Conservation (phyloP, 1,140 invertebrate species). For the Habropoda laboriosa region DNA sequence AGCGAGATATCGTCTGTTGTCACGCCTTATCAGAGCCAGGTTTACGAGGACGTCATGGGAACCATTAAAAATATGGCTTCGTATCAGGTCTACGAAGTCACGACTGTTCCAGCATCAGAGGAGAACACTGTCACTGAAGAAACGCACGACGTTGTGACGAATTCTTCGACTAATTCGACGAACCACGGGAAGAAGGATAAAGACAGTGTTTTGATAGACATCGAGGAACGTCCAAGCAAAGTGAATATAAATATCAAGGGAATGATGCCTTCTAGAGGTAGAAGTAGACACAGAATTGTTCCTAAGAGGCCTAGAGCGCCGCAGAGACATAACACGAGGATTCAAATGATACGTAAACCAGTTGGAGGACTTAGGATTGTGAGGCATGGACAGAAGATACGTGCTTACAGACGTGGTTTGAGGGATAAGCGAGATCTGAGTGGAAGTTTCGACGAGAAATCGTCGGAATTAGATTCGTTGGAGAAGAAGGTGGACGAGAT, state of each 20-base stretch:
- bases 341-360: background rate
- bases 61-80: constrained; percentile 69
- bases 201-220: background rate
- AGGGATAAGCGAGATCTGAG: no score
- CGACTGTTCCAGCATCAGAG: constrained; percentile 6
- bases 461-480: background rate
- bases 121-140: background rate
- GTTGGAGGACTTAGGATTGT: background rate
- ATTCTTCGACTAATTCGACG: background rate
- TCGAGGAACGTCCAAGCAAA: background rate
- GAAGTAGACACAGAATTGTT: background rate
- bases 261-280: constrained; percentile 41
- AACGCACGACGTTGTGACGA: background rate
- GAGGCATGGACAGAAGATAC: constrained; percentile 33
- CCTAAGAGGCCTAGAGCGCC: constrained; percentile 17
- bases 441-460: background rate
- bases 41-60: constrained; percentile 80
- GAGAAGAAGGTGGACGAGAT: background rate
- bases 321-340: background rate
- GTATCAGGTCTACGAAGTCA: constrained; percentile 47
- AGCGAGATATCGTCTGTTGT: constrained; percentile 9
- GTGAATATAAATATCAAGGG: constrained; percentile 44
- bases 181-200: background rate
- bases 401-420: constrained; percentile 36
- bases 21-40: constrained; percentile 69